phyloP scores from a whole-genome alignment of 1,140 invertebrate species.

The Hesperophylax magnus region DNA sequence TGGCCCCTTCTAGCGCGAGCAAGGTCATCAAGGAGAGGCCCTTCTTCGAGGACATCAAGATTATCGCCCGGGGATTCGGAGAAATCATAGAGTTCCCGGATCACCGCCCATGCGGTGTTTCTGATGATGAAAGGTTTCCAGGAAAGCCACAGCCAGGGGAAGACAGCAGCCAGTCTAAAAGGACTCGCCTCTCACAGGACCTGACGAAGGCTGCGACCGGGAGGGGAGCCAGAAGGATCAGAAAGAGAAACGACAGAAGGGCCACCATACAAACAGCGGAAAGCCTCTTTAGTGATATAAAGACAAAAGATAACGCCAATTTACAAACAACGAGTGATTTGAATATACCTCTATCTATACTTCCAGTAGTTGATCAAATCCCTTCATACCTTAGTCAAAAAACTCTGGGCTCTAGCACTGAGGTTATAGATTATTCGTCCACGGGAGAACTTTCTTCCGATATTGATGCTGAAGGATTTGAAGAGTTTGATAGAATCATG shows the following conservation, averaged over 20 bases:
- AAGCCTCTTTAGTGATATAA: conserved; percentile 1
- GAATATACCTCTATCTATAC: background rate
- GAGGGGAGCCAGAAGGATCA: conserved; percentile 31
- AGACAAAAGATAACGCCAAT: background rate
- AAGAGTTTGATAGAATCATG: conserved; percentile 35
- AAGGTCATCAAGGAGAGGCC: conserved; percentile 47
- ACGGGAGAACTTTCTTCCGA: conserved; percentile 8
- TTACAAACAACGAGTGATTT: background rate
- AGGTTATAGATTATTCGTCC: background rate
- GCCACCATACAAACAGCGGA: conserved; percentile 33
- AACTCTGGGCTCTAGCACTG: no score
- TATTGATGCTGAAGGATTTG: conserved; percentile 15
- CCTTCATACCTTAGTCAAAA: no score
- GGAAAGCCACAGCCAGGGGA: background rate
- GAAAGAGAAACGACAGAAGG: conserved; percentile 41
- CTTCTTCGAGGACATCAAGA: conserved; percentile 53
- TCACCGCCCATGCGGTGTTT: background rate
- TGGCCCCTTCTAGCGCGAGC: conserved; percentile 12
- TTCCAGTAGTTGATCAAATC: no score
- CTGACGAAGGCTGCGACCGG: conserved; percentile 50
- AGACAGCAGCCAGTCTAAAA: conserved; percentile 8
- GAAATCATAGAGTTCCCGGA: conserved; percentile 50
- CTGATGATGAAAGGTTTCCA: conserved; percentile 18
- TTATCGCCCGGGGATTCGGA: conserved; percentile 51
- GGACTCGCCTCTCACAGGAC: conserved; percentile 36